Evolutionary conservation across 2,888 invertebrate genomes (phyloP), one percentile per base, ranked within the genome.

Genomic region (Drosophila demipolita): DNA sequence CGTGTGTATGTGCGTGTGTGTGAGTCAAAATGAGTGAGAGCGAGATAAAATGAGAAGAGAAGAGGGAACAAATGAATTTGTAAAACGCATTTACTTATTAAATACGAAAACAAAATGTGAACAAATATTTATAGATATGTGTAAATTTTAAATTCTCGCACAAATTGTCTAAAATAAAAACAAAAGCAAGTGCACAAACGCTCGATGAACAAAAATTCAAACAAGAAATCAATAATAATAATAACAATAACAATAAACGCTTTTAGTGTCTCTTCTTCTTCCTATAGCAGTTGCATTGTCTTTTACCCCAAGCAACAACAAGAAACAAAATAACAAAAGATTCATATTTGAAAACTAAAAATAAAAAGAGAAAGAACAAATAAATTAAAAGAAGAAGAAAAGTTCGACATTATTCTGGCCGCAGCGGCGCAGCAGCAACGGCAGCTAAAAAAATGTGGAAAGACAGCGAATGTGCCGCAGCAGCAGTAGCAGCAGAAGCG

Each of bases 71-170:
- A 71, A 73, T 68, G 50, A 66, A 66, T 80, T 84, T 78, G 73
- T 85, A 73, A 80, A 85, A 89, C 85, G 89, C 89, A 85, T 85
- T 85, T 82, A 83, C 61, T 66, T 83, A 87, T 71, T 73, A 75
- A 70, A 78, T 57, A 61, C 72, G 69, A 74, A 66, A 48, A 75
- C 61, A 59, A 71, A 82, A 71, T 49, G 58, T 70, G 71, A 65
- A 42, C 15, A 68, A 49, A 36, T 53, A 45, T 23, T 42, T 53
- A 35, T 54, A 33, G 38, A 45, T 38, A 52, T 64, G 42, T 40
- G 63, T 36, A 58, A 49, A 69, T 61, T 40, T 63, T n/a, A 23
- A 33, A 54, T 35, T 52, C 48, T 20, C 32, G 61, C 52, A 69
- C 54, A 49, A 59, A 49, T 53, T 59, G 63, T 49, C 55, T 49